Conservation (phyloP, 2,113 vertebrate genomes). For the Cryptotis parvus region DNA sequence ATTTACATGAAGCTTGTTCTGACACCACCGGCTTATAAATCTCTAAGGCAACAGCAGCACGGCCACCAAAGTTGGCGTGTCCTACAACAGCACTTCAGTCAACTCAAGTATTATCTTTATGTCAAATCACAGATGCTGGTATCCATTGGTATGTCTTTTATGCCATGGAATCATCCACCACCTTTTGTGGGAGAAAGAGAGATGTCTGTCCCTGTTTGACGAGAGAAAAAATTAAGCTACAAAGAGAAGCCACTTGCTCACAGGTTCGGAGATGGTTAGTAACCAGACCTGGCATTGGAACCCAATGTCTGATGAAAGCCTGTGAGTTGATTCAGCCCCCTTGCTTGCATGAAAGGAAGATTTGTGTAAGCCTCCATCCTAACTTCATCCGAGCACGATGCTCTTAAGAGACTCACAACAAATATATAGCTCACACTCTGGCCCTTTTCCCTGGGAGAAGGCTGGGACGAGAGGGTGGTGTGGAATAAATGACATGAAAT, state of each 20-base stretch:
- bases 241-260: background rate
- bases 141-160: background rate
- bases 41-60: rapidly evolving
- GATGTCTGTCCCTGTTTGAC: background rate
- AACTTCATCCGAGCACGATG: background rate
- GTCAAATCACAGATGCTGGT: background rate
- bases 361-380: background rate
- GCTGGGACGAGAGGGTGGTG: background rate
- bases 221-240: background rate
- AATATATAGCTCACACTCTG: slow-evolving; percentile 40
- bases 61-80: background rate
- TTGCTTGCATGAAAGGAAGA: too few relatives aligned
- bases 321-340: background rate
- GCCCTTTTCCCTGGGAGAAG: slow-evolving; percentile 36
- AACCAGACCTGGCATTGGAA: background rate
- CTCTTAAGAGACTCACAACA: slow-evolving; percentile 9
- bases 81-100: background rate
- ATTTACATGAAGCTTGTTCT: background rate
- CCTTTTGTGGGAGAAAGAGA: background rate
- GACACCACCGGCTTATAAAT: background rate
- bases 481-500: slow-evolving; percentile 28
- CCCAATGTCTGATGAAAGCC: background rate
- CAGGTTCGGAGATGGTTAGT: background rate
- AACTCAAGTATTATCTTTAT: background rate
- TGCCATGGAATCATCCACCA: background rate